These are phyloP conservation scores for Eupithecia centaureata DNA, from an alignment of 2,888 invertebrate genomes.

Conservation along the genomic window DNA sequence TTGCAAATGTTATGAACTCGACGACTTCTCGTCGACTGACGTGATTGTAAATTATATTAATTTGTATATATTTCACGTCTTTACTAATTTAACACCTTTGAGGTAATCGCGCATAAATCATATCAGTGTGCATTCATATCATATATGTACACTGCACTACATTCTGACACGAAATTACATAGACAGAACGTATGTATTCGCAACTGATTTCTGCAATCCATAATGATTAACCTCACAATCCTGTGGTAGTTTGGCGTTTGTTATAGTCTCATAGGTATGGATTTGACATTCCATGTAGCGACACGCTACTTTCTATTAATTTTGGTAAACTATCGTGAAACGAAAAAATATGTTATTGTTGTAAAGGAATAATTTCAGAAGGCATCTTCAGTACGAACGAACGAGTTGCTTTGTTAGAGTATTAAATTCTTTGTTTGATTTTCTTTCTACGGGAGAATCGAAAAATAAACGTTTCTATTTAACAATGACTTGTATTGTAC, in stretches of 20 bases:
- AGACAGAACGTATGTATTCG: not conserved
- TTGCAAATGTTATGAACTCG: conserved; percentile 22
- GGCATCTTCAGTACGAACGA: not conserved
- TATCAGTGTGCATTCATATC: not conserved
- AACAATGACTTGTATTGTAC: not conserved
- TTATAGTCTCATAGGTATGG: not conserved
- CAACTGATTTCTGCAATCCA: not conserved
- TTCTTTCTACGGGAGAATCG: not conserved
- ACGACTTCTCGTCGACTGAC: not conserved
- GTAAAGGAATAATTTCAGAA: not conserved
- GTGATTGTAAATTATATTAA: not conserved
- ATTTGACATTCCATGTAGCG: not conserved
- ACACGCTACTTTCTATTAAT: too few species aligned
- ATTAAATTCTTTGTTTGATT: not conserved
- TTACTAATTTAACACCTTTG: too few species aligned
- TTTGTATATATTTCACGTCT: too few species aligned
- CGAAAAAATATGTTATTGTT: not conserved
- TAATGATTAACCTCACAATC: not conserved
- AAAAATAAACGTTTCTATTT: not conserved
- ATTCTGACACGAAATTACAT: not conserved
- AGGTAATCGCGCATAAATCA: too few species aligned
- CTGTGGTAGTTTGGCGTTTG: not conserved
- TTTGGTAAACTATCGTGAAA: not conserved
- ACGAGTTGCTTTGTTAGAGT: not conserved
- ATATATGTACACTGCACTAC: not conserved